Evolutionary conservation across 2,113 vertebrate genomes (phyloP).

Genomic region (Girardinichthys multiradiatus): DNA sequence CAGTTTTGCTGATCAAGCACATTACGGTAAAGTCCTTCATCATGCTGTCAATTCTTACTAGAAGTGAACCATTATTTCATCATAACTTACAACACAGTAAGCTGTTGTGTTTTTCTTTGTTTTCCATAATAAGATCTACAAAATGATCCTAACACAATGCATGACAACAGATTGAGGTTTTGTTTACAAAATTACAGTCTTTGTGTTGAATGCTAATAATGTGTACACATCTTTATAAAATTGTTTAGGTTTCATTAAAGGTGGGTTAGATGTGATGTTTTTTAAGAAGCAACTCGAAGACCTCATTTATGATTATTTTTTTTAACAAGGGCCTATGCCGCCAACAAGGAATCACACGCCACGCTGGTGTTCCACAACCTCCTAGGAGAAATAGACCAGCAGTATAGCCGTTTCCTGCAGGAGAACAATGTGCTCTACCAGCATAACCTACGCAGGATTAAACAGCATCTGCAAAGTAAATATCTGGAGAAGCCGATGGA

Average conservation of each 20-base stretch:
- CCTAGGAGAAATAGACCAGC: slow-evolving; percentile 97
- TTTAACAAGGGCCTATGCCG: slow-evolving; percentile 89
- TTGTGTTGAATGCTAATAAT: background rate
- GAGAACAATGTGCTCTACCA: slow-evolving; percentile 98
- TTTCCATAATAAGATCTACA: too few relatives aligned
- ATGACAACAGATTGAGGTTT: background rate
- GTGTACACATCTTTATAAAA: background rate
- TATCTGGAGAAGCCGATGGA: slow-evolving; percentile 98
- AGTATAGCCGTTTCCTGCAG: slow-evolving; percentile 98
- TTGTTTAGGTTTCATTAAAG: background rate
- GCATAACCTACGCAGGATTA: slow-evolving; percentile 97
- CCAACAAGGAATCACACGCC: slow-evolving; percentile 96
- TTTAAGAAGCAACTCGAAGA: background rate
- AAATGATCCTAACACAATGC: background rate
- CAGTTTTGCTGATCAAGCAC: background rate
- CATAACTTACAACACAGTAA: background rate
- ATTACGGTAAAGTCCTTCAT: background rate
- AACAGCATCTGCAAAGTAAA: slow-evolving; percentile 98
- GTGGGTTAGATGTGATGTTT: background rate
- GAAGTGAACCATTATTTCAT: slow-evolving; percentile 13
- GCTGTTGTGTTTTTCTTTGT: background rate
- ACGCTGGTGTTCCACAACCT: slow-evolving; percentile 99
- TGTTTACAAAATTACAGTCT: background rate
- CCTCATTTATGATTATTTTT: background rate
- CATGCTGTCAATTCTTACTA: background rate